Evolutionary conservation across 2,113 vertebrate species (phyloP).

Genomic region (Ceyx cyanopectus): DNA sequence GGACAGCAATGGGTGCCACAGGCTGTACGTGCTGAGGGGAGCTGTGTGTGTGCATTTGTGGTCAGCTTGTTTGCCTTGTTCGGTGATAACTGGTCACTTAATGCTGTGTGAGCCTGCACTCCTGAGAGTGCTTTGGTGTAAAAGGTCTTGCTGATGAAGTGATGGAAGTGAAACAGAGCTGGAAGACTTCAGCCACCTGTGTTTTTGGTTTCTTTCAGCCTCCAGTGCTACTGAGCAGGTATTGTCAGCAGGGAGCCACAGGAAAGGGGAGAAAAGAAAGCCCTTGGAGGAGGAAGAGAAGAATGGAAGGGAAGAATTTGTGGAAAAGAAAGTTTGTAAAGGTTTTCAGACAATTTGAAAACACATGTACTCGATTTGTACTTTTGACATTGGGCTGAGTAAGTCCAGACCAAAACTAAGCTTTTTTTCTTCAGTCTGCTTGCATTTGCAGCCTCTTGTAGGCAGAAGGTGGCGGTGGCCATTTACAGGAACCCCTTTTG

Average conservation of each 20-base stretch:
- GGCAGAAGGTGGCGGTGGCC: background rate
- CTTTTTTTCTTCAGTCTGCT: background rate
- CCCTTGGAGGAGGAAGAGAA: slow-evolving; percentile 69
- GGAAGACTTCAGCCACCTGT: background rate
- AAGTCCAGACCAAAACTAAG: slow-evolving; percentile 48
- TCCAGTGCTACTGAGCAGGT: slow-evolving; percentile 50
- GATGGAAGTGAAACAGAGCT: background rate
- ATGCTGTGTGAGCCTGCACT: background rate
- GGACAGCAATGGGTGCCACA: fast-evolving
- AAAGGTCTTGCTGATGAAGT: background rate
- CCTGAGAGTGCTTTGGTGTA: background rate
- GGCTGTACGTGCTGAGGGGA: background rate
- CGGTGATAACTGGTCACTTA: background rate
- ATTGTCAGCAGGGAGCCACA: slow-evolving; percentile 61
- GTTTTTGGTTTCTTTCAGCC: slow-evolving; percentile 63
- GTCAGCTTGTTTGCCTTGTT: background rate
- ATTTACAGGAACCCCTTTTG: background rate
- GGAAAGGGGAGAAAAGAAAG: slow-evolving; percentile 83
- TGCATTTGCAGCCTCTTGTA: background rate
- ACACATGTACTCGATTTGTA: slow-evolving; percentile 76
- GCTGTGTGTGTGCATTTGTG: fast-evolving
- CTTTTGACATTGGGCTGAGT: slow-evolving; percentile 49
- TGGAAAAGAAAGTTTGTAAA: slow-evolving; percentile 99
- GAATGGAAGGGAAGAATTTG: slow-evolving; percentile 81
- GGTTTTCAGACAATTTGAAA: slow-evolving; percentile 94